phyloP scores from a whole-genome alignment of 2,113 vertebrate genomes.

The Microcebus lehilahytsara region DNA sequence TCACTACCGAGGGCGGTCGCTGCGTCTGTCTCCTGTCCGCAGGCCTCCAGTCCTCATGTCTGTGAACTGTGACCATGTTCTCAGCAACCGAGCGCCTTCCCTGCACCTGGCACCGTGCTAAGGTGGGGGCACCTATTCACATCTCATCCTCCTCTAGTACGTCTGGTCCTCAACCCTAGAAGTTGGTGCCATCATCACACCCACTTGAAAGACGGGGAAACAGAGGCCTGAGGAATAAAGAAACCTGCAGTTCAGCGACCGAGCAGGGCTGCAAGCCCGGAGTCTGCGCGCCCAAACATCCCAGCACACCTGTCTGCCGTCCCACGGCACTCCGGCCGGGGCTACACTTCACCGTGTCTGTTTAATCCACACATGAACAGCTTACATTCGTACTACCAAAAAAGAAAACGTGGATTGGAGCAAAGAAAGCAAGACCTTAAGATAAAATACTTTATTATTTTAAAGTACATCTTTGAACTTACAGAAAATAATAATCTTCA shows the following conservation, averaged over 20 bases:
- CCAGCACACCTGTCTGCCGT: background rate
- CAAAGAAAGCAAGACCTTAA: background rate
- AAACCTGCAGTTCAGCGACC: background rate
- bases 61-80: background rate
- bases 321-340: rapidly evolving
- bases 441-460: background rate
- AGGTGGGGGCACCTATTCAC: background rate
- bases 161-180: background rate
- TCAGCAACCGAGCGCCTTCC: background rate
- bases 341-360: background rate
- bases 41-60: background rate
- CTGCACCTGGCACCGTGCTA: background rate
- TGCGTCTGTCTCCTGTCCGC: rapidly evolving
- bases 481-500: background rate
- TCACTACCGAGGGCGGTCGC: rapidly evolving
- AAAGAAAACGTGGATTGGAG: background rate
- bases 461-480: background rate
- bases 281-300: background rate
- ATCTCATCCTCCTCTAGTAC: background rate
- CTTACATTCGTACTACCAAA: background rate
- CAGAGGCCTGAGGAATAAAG: background rate
- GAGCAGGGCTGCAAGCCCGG: background rate
- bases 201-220: background rate
- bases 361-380: background rate
- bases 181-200: background rate